These are phyloP conservation scores for Telmatochromis bifrenatus DNA, from an alignment of 2,113 vertebrate species.

Conservation along the genomic window DNA sequence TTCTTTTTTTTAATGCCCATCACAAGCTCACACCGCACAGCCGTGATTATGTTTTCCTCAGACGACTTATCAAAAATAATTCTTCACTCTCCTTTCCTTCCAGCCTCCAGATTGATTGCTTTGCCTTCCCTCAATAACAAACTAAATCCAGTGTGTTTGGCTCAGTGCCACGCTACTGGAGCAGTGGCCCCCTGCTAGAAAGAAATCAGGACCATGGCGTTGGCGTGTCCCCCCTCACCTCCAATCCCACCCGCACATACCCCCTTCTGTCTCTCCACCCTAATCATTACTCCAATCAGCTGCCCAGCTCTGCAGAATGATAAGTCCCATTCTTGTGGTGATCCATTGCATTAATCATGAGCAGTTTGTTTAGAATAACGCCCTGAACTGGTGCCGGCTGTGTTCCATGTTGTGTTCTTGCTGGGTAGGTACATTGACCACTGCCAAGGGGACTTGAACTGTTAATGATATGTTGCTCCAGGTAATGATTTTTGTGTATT, in stretches of 20 bases:
- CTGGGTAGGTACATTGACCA: not conserved
- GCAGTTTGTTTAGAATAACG: conserved; percentile 15
- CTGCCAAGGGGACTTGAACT: not conserved
- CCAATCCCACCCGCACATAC: not conserved
- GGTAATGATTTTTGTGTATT: not conserved
- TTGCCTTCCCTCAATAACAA: conserved; percentile 40
- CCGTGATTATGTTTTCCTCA: conserved; percentile 50
- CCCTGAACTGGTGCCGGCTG: not conserved
- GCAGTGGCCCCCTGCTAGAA: conserved; percentile 22
- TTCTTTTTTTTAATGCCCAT: not conserved
- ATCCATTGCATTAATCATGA: conserved; percentile 26
- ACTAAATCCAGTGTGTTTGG: conserved; percentile 11
- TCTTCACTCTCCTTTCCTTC: conserved; percentile 12
- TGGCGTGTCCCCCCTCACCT: not conserved
- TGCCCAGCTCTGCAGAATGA: not conserved
- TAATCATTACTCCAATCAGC: conserved; percentile 50
- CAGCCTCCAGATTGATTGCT: conserved; percentile 40
- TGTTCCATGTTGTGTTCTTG: not conserved
- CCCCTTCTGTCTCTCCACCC: conserved; percentile 11
- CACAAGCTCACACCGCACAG: conserved; percentile 16
- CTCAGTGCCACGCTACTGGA: conserved; percentile 1
- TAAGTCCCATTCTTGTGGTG: conserved; percentile 21
- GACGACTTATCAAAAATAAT: conserved; percentile 50
- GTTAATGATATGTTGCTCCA: not conserved
- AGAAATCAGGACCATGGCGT: conserved; percentile 39